Evolutionary conservation across 2,888 invertebrate species (phyloP).

Genomic region (Balanococcus diminutus): DNA sequence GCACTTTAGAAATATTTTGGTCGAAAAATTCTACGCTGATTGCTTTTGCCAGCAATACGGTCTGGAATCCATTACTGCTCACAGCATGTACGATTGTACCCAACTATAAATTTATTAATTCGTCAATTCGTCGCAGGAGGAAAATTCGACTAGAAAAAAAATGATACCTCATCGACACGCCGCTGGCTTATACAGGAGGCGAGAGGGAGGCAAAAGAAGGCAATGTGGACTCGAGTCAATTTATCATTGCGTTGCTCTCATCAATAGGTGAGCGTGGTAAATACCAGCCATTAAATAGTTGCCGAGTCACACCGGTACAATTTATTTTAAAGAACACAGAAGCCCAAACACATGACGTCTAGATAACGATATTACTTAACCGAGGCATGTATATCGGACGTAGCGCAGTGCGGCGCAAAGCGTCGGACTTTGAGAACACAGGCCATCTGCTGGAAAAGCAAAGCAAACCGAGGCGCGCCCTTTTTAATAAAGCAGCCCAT

Average conservation of each 20-base stretch:
- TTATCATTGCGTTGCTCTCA: slow-evolving; percentile 22
- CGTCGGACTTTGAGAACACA: slow-evolving; percentile 4
- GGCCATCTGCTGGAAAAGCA: slow-evolving; percentile 9
- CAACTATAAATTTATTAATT: too few species aligned
- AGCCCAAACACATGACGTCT: slow-evolving; percentile 40
- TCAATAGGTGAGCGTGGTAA: slow-evolving; percentile 9
- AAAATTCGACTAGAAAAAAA: background rate
- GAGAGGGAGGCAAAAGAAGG: background rate
- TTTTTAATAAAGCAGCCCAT: slow-evolving; percentile 18
- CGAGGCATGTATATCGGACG: too few species aligned
- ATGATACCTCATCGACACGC: background rate
- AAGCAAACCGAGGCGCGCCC: slow-evolving; percentile 11
- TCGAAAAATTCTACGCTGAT: too few species aligned
- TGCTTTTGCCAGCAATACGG: too few species aligned
- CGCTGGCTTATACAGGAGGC: too few species aligned
- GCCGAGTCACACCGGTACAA: slow-evolving; percentile 14
- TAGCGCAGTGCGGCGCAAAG: background rate
- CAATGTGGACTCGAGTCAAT: slow-evolving; percentile 10
- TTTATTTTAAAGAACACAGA: slow-evolving; percentile 25
- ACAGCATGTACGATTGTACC: too few species aligned
- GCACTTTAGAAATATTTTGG: too few species aligned
- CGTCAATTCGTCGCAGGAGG: too few species aligned
- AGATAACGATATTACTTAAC: slow-evolving; percentile 39
- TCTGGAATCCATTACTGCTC: too few species aligned
- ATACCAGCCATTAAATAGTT: slow-evolving; percentile 37